A percentile compares a stretch with the other conserved stretches of the same genome.
Conservation (phyloP, 1,140 invertebrate species). For the Diachasma alloeum region DNA sequence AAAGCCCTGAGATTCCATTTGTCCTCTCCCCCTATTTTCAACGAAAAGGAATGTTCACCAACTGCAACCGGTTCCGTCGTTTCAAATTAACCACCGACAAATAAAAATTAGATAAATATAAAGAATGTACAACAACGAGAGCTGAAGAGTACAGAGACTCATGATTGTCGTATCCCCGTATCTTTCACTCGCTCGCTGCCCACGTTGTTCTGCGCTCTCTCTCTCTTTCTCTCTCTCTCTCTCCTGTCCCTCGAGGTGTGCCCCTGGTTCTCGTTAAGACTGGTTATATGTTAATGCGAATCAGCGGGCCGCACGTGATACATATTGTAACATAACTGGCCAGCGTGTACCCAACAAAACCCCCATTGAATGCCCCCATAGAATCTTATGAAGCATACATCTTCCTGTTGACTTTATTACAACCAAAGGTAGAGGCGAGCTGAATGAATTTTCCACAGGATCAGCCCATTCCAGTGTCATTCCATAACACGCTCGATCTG, state of each 20-base stretch:
- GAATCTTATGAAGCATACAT: not conserved
- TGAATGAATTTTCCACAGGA: not conserved
- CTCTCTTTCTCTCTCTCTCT: too few relatives aligned
- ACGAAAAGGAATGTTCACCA: not conserved
- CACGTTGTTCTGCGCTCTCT: constrained; percentile 20
- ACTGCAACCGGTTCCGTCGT: not conserved
- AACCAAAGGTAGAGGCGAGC: not conserved
- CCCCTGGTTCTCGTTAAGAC: constrained; percentile 47
- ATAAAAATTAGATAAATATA: not conserved
- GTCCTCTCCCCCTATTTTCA: not conserved
- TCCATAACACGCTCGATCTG: not conserved
- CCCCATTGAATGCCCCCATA: not conserved
- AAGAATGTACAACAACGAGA: not conserved
- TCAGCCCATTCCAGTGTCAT: not conserved
- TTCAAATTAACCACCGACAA: not conserved
- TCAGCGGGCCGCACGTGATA: constrained; percentile 32
- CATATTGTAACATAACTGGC: constrained; percentile 44
- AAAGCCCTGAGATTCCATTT: too few relatives aligned
- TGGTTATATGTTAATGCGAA: constrained; percentile 54
- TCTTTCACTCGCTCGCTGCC: not conserved
- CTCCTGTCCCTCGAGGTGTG: constrained; percentile 16
- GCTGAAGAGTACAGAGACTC: not conserved
- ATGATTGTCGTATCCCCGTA: not conserved
- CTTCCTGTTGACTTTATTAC: not conserved
- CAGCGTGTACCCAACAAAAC: constrained; percentile 20